A percentile compares a stretch with the other conserved stretches of the same genome.
phyloP scores from a whole-genome alignment of 2,888 invertebrate species.

The Ectemnius continuus region DNA sequence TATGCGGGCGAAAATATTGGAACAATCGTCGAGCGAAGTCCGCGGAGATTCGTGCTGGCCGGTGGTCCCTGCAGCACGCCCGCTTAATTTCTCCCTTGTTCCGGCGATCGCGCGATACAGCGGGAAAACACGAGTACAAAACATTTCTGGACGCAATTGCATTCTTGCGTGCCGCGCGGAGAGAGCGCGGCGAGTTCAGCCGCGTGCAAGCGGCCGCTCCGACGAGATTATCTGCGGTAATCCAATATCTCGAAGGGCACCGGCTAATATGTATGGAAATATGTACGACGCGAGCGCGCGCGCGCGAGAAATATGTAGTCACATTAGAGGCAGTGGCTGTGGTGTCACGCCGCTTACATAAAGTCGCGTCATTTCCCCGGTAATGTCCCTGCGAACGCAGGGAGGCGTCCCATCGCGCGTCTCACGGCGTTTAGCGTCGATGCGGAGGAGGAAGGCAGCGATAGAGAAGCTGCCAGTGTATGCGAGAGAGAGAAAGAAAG shows the following conservation, averaged over 20 bases:
- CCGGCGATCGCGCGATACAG: background rate
- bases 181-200: background rate
- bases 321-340: slow-evolving; percentile 24
- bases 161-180: slow-evolving; percentile 7
- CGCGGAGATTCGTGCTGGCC: too few relatives aligned
- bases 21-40: too few relatives aligned
- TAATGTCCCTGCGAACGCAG: background rate
- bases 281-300: slow-evolving; percentile 11
- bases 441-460: too few relatives aligned
- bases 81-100: too few relatives aligned
- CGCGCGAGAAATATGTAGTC: slow-evolving; percentile 24
- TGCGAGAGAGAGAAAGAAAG: too few relatives aligned
- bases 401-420: too few relatives aligned
- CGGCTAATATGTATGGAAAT: slow-evolving; percentile 48
- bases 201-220: background rate
- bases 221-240: slow-evolving; percentile 4
- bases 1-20: too few relatives aligned
- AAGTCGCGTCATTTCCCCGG: background rate
- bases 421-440: too few relatives aligned
- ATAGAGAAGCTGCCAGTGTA: too few relatives aligned
- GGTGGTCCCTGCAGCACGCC: too few relatives aligned
- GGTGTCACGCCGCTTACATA: background rate
- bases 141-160: slow-evolving; percentile 19
- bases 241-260: slow-evolving; percentile 28
- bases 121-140: background rate